A percentile compares a stretch with the other conserved stretches of the same genome.
phyloP scores from a whole-genome alignment of 2,113 vertebrate species.

The Papio anubis region DNA sequence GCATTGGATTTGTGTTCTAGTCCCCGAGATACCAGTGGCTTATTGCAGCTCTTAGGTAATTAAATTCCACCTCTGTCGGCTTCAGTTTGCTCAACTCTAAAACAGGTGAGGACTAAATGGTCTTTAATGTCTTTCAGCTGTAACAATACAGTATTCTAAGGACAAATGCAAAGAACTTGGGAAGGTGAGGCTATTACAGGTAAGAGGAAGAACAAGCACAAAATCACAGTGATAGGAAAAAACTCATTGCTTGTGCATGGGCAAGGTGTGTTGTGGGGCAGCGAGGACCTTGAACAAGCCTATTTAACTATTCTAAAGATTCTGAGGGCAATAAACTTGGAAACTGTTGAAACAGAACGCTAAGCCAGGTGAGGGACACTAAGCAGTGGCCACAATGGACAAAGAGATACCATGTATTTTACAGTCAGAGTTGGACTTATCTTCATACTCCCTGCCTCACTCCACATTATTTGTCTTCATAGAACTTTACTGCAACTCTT shows the following conservation, averaged over 20 bases:
- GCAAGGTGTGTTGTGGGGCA: neutral
- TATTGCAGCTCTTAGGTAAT: neutral
- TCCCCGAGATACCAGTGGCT: neutral
- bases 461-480: neutral
- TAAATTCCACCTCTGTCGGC: neutral
- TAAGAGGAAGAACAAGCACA: neutral
- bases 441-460: neutral
- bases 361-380: neutral
- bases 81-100: constrained; percentile 8
- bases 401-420: neutral
- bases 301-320: neutral
- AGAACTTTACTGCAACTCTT: neutral
- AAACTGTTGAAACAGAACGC: neutral
- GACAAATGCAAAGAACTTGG: neutral
- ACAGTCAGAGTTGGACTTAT: neutral
- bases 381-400: neutral
- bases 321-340: neutral
- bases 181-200: neutral
- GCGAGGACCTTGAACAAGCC: neutral
- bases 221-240: neutral
- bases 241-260: neutral
- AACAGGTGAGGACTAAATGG: neutral
- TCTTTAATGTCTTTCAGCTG: neutral
- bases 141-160: neutral
- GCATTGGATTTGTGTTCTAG: neutral